phyloP scores from a whole-genome alignment of 2,797 vertebrate species.

The Gallinago nigripennis region DNA sequence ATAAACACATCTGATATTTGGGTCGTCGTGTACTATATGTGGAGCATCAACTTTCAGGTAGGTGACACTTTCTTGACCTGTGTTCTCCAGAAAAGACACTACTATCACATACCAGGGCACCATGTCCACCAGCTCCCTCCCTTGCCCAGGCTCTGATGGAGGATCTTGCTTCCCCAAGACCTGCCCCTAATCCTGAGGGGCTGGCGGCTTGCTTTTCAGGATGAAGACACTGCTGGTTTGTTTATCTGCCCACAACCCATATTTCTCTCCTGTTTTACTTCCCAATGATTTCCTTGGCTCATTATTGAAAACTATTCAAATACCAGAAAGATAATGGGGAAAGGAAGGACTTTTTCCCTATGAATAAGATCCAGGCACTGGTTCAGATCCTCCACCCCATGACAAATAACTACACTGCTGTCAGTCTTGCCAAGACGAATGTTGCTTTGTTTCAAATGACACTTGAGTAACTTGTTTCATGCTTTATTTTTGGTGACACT shows the following conservation, averaged over 20 bases:
- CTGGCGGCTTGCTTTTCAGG: neutral
- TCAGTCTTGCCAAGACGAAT: conserved; percentile 30
- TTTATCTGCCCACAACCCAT: neutral
- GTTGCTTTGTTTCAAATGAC: conserved; percentile 24
- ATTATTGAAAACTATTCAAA: conserved; percentile 11
- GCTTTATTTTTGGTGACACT: conserved; percentile 58
- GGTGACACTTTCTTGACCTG: neutral
- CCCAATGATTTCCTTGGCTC: neutral
- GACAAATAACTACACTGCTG: neutral
- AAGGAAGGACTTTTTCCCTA: conserved; percentile 35
- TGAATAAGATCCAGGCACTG: conserved; percentile 52
- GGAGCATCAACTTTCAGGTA: neutral
- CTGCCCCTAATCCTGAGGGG: neutral
- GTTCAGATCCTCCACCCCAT: conserved; percentile 39
- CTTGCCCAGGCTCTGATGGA: neutral
- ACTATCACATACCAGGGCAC: neutral
- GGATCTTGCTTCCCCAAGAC: neutral
- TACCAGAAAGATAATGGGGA: neutral
- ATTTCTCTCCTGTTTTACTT: conserved; percentile 2
- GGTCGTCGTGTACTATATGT: neutral
- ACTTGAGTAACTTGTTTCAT: conserved; percentile 33
- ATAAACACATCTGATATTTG: neutral
- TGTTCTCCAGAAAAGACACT: neutral
- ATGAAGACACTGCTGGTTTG: neutral
- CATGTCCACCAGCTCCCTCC: fast-evolving